A percentile compares a stretch with the other conserved stretches of the same genome.
These are phyloP conservation scores for Falco peregrinus DNA, from an alignment of 2,797 vertebrate species.

Conservation along the genomic window DNA sequence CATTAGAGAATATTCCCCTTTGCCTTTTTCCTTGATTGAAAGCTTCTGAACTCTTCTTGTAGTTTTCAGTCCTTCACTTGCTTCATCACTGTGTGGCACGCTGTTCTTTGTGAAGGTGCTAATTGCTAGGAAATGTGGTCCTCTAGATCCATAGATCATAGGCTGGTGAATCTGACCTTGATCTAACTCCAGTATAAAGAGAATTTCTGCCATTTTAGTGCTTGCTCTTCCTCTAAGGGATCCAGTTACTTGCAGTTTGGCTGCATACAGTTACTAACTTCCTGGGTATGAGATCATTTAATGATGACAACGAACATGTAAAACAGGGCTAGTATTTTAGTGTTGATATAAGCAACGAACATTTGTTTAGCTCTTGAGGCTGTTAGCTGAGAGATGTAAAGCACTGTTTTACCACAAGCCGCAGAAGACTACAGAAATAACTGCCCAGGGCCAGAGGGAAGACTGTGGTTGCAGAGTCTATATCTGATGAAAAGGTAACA, in stretches of 20 bases:
- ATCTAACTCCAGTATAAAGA: background rate
- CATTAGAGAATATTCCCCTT: background rate
- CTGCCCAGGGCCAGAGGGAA: background rate
- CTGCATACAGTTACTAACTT: background rate
- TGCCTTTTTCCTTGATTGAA: background rate
- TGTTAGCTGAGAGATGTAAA: background rate
- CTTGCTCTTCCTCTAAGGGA: background rate
- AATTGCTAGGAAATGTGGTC: background rate
- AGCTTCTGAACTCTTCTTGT: background rate
- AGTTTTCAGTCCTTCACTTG: background rate
- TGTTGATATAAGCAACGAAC: background rate
- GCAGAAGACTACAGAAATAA: background rate
- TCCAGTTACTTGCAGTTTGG: background rate
- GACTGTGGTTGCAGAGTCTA: background rate
- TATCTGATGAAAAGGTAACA: background rate
- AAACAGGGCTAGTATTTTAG: background rate
- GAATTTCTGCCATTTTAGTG: background rate
- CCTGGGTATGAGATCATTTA: background rate
- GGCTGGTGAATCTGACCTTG: background rate
- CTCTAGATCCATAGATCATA: background rate
- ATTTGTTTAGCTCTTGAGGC: background rate
- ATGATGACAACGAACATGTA: background rate
- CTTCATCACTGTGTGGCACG: background rate
- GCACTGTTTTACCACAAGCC: background rate
- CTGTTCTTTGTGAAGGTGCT: background rate